Evolutionary conservation across 2,113 vertebrate genomes (phyloP), one percentile per base, ranked within the genome.

Genomic region (Polypterus bichir): DNA sequence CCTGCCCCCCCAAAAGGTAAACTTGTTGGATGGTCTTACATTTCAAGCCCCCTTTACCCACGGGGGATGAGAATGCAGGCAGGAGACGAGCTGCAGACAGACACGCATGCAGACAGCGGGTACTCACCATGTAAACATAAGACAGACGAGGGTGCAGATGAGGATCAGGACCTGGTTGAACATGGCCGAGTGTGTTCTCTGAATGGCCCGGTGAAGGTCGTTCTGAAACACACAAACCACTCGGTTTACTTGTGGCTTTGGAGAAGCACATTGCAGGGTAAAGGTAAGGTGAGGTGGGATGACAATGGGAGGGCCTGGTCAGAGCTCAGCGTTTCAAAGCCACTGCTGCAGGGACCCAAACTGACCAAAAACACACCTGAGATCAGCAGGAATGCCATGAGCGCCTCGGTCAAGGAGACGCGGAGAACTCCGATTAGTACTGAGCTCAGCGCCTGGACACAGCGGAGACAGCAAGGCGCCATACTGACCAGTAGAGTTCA

Each of bases 241-340:
- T 27, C 27, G 27, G 27, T 27, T 27, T 27, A 27, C 27, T 27
- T 27, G 27, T 27, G 27, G 27, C 27, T 27, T 27, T 27, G 27
- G 27, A 27, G 63, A 44, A 56, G 54, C 46, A 47, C 47, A 10
- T 46, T 60, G 61, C 44, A 59, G 44, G 10, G 56, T 65, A 47
- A 55, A 55, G 63, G 64, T 47, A n/a, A 54, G 54, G 65, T 61
- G 62, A 65, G 57, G 55, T 63, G 57, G 52, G 66, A 67, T 70
- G 64, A 74, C 84, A 86, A 86, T 85, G 82, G 83, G 81, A 86
- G 66, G 64, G 27, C 71, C 74, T 79, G 27, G 27, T 27, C 27
- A 27, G 27, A 27, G 27, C 27, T 27, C 27, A 27, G 27, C 10
- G 27, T 55, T 3, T 10, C 10, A 3, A 27, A 27, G 54, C 27